Evolutionary conservation across 1,140 invertebrate genomes (phyloP), one percentile per base, ranked within the genome.

Genomic region (Sycobia sp.): DNA sequence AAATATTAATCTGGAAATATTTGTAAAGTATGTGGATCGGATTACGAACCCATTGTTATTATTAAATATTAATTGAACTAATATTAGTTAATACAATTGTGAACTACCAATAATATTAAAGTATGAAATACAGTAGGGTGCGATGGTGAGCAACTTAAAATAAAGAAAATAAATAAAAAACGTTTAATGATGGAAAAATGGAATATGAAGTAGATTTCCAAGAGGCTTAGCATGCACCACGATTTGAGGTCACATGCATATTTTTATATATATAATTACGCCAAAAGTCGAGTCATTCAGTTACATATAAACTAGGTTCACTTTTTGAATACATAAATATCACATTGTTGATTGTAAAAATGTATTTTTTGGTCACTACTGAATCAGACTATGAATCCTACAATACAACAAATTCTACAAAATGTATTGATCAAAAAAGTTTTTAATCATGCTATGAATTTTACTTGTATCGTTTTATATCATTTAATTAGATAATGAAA

Each of bases 1-100:
- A 53, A 58, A 65, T 59, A 57, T 46, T 63, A 63, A 56, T 65
- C 55, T 58, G 55, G 62, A 65, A 65, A 65, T 65, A 65, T 65
- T 65, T 66, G 65, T 66, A 66, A 66, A 62, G 53, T 66, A 62
- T 66, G 46, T 47, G 60, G 41, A 62, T 66, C 55, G 39, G 20
- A 56, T 58, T 62, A 70, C 67, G 69, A 69, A 63, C 70, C 69
- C 68, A 72, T 72, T 72, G 70, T 72, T 72, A 72, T 67, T 72
- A 72, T 70, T 69, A 67, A 66, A 66, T 70, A 72, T 71, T 69
- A 61, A 70, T 65, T 72, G 67, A 72, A 68, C 50, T 72, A 72
- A 68, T 68, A 70, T 69, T 72, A 68, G 68, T 69, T 66, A 56
- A 63, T 68, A 65, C 61, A 65, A 67, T 67, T 65, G 56, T 66